phyloP scores from a whole-genome alignment of 2,888 invertebrate species.

The Sclerodermus sp. region DNA sequence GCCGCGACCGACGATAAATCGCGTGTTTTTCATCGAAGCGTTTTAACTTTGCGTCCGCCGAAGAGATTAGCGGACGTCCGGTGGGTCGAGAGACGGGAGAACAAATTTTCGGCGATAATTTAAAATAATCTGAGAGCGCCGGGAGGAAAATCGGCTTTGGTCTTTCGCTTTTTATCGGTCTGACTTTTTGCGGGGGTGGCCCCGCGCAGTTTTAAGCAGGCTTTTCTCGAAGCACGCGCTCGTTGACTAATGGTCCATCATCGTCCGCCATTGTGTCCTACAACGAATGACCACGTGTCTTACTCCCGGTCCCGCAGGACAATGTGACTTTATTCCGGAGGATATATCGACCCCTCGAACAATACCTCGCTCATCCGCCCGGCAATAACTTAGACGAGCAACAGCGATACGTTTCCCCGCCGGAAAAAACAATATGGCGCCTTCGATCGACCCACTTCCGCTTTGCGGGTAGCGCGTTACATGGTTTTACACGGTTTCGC shows the following conservation, averaged over 20 bases:
- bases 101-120: constrained; percentile 9
- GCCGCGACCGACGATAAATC: too few relatives aligned
- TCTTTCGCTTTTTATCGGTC: constrained; percentile 15
- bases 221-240: constrained; percentile 7
- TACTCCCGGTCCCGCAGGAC: constrained; percentile 23
- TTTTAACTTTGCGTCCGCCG: too few relatives aligned
- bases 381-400: constrained; percentile 21
- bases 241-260: constrained; percentile 28
- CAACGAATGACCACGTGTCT: constrained; percentile 23
- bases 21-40: too few relatives aligned
- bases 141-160: constrained; percentile 12
- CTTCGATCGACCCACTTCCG: too few relatives aligned
- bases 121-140: constrained; percentile 5
- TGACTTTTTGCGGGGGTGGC: neutral
- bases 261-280: constrained; percentile 24
- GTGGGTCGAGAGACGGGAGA: too few relatives aligned
- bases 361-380: constrained; percentile 20
- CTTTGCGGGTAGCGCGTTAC: too few relatives aligned
- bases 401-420: constrained; percentile 14
- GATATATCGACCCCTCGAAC: constrained; percentile 17
- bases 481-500: too few relatives aligned
- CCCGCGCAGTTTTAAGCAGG: constrained; percentile 13
- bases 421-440: too few relatives aligned
- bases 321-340: constrained; percentile 25
- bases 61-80: too few relatives aligned